These are phyloP conservation scores for Tipula unca DNA, from an alignment of 2,888 invertebrate genomes.

Conservation along the genomic window DNA sequence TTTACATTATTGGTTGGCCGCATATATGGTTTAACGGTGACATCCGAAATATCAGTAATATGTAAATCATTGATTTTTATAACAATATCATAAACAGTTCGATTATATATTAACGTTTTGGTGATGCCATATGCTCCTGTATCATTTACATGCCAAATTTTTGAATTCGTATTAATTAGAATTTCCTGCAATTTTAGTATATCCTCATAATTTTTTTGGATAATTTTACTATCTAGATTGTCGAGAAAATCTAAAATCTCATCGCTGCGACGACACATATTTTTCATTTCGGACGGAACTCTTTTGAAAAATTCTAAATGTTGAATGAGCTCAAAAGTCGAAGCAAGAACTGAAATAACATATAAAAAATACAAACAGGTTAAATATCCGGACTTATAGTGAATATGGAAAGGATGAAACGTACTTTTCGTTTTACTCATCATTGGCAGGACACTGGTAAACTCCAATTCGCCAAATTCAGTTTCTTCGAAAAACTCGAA, in stretches of 20 bases:
- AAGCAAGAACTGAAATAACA: neutral
- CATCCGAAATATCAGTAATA: neutral
- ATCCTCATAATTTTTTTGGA: neutral
- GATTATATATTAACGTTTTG: neutral
- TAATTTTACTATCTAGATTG: neutral
- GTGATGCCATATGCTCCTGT: neutral
- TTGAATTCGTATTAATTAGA: neutral
- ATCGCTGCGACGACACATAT: neutral
- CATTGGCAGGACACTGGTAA: neutral
- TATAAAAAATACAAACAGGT: neutral
- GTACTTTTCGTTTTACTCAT: neutral
- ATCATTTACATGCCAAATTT: neutral
- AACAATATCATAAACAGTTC: neutral
- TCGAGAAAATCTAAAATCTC: neutral
- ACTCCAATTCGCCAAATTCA: neutral
- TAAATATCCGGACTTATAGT: neutral
- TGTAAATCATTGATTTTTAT: neutral
- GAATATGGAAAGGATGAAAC: neutral
- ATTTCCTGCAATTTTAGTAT: neutral
- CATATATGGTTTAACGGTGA: neutral
- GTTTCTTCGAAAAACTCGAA: neutral
- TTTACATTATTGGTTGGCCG: neutral
- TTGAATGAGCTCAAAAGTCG: neutral
- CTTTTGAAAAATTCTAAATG: neutral
- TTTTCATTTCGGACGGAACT: neutral